phyloP scores from a whole-genome alignment of 92 coral and sea anemone species.

The Epizoanthus ramosus region DNA sequence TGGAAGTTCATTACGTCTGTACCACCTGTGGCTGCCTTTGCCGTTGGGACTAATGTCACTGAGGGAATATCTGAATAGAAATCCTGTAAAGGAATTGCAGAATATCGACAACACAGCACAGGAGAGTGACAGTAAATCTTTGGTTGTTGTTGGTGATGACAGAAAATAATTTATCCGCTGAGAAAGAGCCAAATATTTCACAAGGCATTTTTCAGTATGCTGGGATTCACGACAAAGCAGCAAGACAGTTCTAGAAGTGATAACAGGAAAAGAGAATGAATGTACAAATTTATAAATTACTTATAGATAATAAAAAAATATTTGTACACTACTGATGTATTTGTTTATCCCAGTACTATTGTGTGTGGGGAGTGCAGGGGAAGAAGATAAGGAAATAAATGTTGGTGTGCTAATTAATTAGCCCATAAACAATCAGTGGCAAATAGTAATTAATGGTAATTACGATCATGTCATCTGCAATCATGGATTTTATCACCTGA shows the following conservation, averaged over 20 bases:
- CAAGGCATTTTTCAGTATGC: not conserved
- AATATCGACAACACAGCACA: not conserved
- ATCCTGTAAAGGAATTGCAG: not conserved
- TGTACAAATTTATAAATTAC: not conserved
- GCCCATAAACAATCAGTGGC: no score
- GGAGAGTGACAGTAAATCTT: not conserved
- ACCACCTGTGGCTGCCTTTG: conserved; percentile 90
- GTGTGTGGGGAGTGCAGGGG: no score
- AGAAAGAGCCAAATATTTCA: not conserved
- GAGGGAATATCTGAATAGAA: not conserved
- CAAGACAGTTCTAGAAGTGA: not conserved
- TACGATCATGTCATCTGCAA: no score
- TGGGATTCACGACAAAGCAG: not conserved
- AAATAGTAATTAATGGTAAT: no score
- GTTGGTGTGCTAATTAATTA: no score
- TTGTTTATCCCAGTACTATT: no score
- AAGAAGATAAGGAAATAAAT: no score
- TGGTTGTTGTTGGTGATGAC: not conserved
- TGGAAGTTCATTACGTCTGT: conserved; percentile 72
- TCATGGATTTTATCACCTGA: no score
- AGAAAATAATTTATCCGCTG: not conserved
- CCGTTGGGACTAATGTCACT: conserved; percentile 65
- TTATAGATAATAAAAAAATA: no score
- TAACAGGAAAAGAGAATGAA: not conserved
- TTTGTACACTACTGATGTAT: no score